These are phyloP conservation scores for Pentalonia nigronervosa DNA, from an alignment of 1,140 invertebrate genomes.

Conservation along the genomic window DNA sequence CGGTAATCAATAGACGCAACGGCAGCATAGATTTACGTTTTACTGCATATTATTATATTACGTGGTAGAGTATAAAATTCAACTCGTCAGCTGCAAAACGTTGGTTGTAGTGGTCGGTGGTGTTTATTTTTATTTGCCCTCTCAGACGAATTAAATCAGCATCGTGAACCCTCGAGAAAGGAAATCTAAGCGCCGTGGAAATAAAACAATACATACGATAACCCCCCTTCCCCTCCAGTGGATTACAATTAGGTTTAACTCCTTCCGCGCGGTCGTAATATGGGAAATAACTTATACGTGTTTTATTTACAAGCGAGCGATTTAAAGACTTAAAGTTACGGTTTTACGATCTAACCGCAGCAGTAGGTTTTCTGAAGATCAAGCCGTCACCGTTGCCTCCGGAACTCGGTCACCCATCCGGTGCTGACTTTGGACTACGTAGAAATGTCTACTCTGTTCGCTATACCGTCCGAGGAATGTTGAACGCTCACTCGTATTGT, in stretches of 20 bases:
- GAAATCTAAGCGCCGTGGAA: constrained; percentile 12
- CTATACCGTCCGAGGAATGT: neutral
- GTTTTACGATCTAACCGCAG: neutral
- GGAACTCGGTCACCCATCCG: neutral
- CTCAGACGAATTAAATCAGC: neutral
- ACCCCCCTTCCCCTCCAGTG: too few species aligned
- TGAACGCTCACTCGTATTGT: neutral
- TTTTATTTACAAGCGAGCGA: neutral
- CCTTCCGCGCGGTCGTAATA: neutral
- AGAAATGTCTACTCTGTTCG: neutral
- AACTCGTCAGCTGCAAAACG: too few species aligned
- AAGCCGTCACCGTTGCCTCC: neutral
- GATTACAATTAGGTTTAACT: neutral
- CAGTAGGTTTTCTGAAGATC: neutral
- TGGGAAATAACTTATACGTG: neutral
- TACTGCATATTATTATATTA: too few species aligned
- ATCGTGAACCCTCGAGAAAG: neutral
- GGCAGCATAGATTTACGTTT: too few species aligned
- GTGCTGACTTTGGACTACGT: neutral
- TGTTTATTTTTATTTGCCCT: neutral
- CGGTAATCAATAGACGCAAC: too few species aligned
- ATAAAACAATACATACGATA: neutral
- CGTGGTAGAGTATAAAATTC: too few species aligned
- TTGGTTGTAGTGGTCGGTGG: neutral
- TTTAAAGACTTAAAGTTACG: neutral